Percentiles rank a stretch among this genome's conserved stretches.
These are phyloP conservation scores for Buathra laborator DNA, from an alignment of 2,888 invertebrate genomes.

Conservation along the genomic window DNA sequence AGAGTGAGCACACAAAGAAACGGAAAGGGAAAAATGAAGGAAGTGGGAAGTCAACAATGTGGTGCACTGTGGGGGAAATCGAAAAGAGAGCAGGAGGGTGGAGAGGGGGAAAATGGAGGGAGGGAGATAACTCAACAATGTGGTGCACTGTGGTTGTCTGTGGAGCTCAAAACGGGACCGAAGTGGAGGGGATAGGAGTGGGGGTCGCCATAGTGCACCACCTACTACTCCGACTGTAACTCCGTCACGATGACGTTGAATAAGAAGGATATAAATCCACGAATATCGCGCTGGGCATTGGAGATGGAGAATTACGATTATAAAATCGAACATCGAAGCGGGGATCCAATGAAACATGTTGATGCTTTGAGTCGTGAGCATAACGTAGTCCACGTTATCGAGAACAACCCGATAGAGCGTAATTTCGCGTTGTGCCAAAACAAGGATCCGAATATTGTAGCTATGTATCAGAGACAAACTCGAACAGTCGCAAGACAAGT, in stretches of 20 bases:
- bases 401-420: constrained; percentile 64
- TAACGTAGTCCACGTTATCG: constrained; percentile 73
- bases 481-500: constrained; percentile 35
- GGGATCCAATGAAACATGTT: no score
- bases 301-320: constrained; percentile 71
- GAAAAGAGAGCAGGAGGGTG: no score
- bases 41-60: no score
- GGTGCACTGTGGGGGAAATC: no score
- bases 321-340: constrained; percentile 71
- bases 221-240: constrained; percentile 78
- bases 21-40: no score
- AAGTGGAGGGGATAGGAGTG: no score
- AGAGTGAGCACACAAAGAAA: no score
- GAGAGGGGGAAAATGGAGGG: no score
- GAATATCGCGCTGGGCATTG: constrained; percentile 76
- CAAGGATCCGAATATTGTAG: constrained; percentile 45
- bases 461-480: constrained; percentile 45
- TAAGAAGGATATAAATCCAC: constrained; percentile 76
- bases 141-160: no score
- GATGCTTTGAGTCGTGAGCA: constrained; percentile 19
- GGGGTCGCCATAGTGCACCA: no score
- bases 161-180: no score
- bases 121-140: no score
- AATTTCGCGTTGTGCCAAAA: constrained; percentile 61
- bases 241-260: constrained; percentile 72